Evolutionary conservation across 2,797 vertebrate genomes (phyloP).

Genomic region (Rhabdophis nuchalis): DNA sequence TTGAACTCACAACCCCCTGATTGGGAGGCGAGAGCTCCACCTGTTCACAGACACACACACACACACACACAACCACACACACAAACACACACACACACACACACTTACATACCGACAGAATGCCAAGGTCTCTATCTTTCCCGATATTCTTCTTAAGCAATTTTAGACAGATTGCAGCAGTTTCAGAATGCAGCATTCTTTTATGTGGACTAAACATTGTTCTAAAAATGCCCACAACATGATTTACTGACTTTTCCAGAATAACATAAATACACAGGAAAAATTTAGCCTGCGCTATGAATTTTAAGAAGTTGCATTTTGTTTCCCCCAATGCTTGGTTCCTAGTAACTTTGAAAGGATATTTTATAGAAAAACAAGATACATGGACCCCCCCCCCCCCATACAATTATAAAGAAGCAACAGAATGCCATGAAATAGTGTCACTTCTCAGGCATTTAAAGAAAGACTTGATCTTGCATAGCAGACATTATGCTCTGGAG

Average conservation of each 20-base stretch:
- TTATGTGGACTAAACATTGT: not conserved
- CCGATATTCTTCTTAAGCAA: not conserved
- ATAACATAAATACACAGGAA: not conserved
- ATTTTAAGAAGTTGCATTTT: not conserved
- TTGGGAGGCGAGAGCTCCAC: no score
- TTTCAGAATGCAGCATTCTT: not conserved
- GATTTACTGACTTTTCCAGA: not conserved
- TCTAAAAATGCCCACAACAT: not conserved
- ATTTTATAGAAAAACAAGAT: not conserved
- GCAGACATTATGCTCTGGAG: not conserved
- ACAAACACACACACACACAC: no score
- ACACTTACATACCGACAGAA: not conserved
- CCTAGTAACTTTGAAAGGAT: not conserved
- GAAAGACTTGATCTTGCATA: not conserved
- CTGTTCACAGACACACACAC: no score
- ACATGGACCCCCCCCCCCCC: not conserved
- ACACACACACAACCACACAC: no score
- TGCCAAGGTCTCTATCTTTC: not conserved
- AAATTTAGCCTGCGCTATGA: not conserved
- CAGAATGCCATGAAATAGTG: not conserved
- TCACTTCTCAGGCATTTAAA: not conserved
- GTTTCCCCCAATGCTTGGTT: not conserved
- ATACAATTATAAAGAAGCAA: not conserved
- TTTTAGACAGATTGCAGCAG: not conserved
- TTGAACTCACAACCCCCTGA: no score